Evolutionary conservation across 2,888 invertebrate genomes (phyloP), one percentile per base, ranked within the genome.

Genomic region (Eupithecia tripunctaria): DNA sequence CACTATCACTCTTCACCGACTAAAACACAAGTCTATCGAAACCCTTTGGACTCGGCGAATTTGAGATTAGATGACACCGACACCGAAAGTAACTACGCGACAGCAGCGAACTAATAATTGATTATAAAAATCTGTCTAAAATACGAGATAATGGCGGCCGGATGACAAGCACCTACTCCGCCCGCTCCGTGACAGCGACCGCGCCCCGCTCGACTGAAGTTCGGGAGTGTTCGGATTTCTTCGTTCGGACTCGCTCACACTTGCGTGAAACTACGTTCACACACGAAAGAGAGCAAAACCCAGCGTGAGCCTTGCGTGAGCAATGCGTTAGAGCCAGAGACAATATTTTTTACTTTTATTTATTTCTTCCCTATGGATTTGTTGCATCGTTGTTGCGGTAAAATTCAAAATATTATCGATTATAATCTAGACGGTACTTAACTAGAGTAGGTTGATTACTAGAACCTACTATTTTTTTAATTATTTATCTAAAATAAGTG

Each of bases 111-210:
- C 84, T 91, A 63, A 83, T 88, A 92, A 93, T 92, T 92, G 91
- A 93, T 92, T 93, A 91, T 91, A 89, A 87, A 90, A 92, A 93
- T 91, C 88, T 88, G 94, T 94, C 92, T 92, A 94, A 80, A 92
- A 94, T 95, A 95, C 93, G 91, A 95, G 95, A 94, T 95, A 95
- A 95, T 95, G 95, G 95, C 95, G 94, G 93, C 94, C 93, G 91
- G 91, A 92, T 95, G 95, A 95, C 95, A 94, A 91, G 90, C 93
- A 90, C 93, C 94, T 94, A 93, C 94, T 93, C 90, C 93, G 29
- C 56, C 90, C 93, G 29, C 56, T 73, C 63, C 93, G 94, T 95
- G 95, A 95, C 95, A 92, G 94, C 95, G 95, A 95, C 95, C 95
- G 95, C 95, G 94, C 94, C 94, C 94, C 94, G 94, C 94, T 94